phyloP scores from a whole-genome alignment of 2,113 vertebrate genomes.

The Panurus biarmicus region DNA sequence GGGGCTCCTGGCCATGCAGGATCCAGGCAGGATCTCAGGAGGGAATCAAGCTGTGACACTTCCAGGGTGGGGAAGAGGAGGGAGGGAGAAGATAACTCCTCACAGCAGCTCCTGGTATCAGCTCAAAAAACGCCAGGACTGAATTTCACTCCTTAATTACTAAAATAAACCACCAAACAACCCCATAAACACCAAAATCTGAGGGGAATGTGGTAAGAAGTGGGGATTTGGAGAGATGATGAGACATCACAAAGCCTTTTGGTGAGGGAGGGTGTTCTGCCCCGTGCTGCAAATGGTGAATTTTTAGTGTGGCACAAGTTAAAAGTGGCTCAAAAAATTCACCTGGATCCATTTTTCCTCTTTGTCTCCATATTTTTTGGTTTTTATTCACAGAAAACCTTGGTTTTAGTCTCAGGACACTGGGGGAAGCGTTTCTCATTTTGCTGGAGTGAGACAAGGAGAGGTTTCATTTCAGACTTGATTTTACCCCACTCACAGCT shows the following conservation, averaged over 20 bases:
- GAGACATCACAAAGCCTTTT: not conserved
- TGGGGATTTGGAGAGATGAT: not conserved
- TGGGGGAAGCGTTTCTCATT: not conserved
- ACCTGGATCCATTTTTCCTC: not conserved
- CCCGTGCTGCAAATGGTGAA: too few relatives aligned
- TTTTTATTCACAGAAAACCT: not conserved
- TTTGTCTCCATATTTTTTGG: not conserved
- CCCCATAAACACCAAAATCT: not conserved
- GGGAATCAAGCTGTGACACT: not conserved
- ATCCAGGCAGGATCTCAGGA: rapidly evolving
- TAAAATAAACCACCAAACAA: too few relatives aligned
- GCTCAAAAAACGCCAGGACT: not conserved
- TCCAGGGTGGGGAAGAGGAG: not conserved
- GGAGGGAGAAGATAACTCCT: not conserved
- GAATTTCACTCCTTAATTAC: not conserved
- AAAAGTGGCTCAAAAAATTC: too few relatives aligned
- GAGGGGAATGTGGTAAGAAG: not conserved
- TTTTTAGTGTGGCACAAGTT: not conserved
- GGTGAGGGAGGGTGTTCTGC: not conserved
- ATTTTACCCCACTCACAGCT: not conserved
- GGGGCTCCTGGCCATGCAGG: rapidly evolving
- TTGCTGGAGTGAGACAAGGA: not conserved
- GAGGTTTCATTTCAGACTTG: not conserved
- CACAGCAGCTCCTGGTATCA: not conserved
- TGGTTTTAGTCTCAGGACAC: rapidly evolving